Evolutionary conservation across 1,140 invertebrate genomes (phyloP).

Genomic region (Varroa destructor): DNA sequence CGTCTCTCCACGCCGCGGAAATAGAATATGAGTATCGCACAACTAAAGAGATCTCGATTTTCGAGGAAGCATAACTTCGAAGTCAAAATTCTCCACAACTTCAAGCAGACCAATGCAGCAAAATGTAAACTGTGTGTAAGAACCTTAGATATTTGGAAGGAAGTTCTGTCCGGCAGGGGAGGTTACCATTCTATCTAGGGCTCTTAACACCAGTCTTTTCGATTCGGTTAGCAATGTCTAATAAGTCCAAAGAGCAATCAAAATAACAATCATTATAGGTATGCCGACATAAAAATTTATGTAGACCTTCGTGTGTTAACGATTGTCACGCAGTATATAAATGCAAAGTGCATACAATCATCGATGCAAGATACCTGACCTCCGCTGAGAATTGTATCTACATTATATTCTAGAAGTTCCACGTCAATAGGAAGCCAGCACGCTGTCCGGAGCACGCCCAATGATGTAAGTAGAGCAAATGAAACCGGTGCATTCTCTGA

Average conservation of each 20-base stretch:
- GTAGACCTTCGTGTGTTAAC: no score
- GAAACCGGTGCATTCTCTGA: slow-evolving; percentile 13
- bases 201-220: no score
- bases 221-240: no score
- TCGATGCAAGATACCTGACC: background rate
- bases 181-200: no score
- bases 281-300: no score
- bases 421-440: background rate
- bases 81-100: slow-evolving; percentile 5
- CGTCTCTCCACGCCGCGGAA: slow-evolving; percentile 15
- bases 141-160: no score
- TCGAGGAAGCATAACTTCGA: slow-evolving; percentile 11
- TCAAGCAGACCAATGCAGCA: background rate
- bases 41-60: slow-evolving; percentile 1
- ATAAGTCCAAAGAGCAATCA: no score
- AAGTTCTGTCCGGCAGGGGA: no score
- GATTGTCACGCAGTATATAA: no score
- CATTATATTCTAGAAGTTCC: slow-evolving; percentile 1
- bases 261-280: no score
- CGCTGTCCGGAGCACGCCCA: background rate
- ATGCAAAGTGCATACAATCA: no score
- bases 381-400: background rate
- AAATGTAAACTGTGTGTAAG: no score
- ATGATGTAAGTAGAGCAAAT: background rate
- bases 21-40: slow-evolving; percentile 7